Evolutionary conservation across 1,140 invertebrate genomes (phyloP).

Genomic region (Drosophila orosa): DNA sequence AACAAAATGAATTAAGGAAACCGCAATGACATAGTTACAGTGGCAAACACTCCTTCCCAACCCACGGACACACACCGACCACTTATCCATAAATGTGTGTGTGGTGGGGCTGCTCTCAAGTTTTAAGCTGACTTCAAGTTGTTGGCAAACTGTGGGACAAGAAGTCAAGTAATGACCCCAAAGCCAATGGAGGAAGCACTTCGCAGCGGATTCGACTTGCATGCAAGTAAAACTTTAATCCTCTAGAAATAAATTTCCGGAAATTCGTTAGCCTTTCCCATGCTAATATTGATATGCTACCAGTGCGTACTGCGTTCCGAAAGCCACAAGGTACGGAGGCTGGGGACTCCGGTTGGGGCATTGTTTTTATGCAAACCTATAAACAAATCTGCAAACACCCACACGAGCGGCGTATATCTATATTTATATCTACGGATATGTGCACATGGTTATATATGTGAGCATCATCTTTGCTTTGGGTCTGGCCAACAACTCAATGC

Average conservation of each 20-base stretch:
- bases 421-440: constrained; percentile 20
- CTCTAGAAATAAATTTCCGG: constrained; percentile 38
- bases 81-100: constrained; percentile 17
- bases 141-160: constrained; percentile 51
- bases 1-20: constrained; percentile 83
- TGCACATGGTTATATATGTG: constrained; percentile 6
- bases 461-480: constrained; percentile 27
- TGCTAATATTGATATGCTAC: constrained; percentile 19
- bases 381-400: constrained; percentile 29
- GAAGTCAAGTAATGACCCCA: constrained; percentile 54
- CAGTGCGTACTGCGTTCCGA: background rate
- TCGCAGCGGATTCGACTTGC: constrained; percentile 22
- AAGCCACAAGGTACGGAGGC: constrained; percentile 9
- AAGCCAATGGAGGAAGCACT: constrained; percentile 51
- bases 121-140: constrained; percentile 59
- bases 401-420: constrained; percentile 3
- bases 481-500: constrained; percentile 30
- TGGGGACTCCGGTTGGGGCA: constrained; percentile 2
- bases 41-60: constrained; percentile 40
- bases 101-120: constrained; percentile 29
- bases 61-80: constrained; percentile 9
- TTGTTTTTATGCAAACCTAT: constrained; percentile 34
- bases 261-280: constrained; percentile 23
- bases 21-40: constrained; percentile 81
- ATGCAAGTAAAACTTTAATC: constrained; percentile 43